Evolutionary conservation across 2,888 invertebrate species (phyloP), one percentile per base, ranked within the genome.

Genomic region (Colostygia pectinataria): DNA sequence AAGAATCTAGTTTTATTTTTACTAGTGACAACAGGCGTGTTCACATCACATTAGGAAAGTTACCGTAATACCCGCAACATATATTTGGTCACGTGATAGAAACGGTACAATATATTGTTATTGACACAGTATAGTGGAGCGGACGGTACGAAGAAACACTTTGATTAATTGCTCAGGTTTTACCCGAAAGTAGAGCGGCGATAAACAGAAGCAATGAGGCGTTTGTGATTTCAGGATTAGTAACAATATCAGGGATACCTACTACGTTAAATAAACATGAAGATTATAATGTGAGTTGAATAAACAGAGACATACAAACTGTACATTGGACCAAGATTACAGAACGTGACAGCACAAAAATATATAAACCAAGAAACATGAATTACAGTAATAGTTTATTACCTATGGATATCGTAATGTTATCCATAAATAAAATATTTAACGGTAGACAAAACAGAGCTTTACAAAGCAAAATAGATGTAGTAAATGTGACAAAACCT

Each of bases 401-500:
- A 4, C 4, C 4, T 15, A 3, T 15, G 4, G 15, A 15, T 0
- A 28, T 28, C 10, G 12, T 14, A 15, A 32, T 5, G 15, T 15
- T 14, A 32, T 13, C 15, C 2, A 39, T 20, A 10, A 28, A 39
- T 51, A 33, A 49, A n/a, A n/a, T n/a, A n/a, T n/a, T n/a, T n/a
- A n/a, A n/a, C n/a, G n/a, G 45, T 42, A 47, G 50, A 18, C 6
- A 13, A 57, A 54, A 45, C 49, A 42, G 42, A 57, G 61, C 49
- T 51, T 49, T 55, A 55, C 61, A 60, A 57, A 59, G 55, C 57
- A 57, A 61, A 59, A 58, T 56, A 58, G 56, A 65, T 27, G 43
- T 63, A 66, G 53, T 52, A 55, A 67, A 63, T 73, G 65, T 68
- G 64, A 65, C 73, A 71, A 69, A 76, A 71, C 65, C 64, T 62